Conservation (phyloP, 2,113 vertebrate genomes). For the Delphinus delphis region DNA sequence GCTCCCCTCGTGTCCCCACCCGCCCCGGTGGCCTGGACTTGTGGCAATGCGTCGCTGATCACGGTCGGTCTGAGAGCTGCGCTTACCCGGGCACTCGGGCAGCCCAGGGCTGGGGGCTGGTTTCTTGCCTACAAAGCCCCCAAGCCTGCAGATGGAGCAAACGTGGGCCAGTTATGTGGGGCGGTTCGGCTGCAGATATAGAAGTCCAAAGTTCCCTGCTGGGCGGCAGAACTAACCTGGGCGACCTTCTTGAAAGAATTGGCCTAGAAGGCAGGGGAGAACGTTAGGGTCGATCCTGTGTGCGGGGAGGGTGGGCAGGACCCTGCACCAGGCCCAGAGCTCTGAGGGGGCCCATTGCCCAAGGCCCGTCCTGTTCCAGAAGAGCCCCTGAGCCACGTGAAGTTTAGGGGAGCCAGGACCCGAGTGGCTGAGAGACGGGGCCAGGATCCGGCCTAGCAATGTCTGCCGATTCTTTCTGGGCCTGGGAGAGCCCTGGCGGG, state of each 20-base stretch:
- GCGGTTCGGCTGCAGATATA: background rate
- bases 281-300: background rate
- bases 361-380: background rate
- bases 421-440: background rate
- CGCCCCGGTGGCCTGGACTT: background rate
- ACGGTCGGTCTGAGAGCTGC: background rate
- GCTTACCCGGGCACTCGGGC: fast-evolving
- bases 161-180: background rate
- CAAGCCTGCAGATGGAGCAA: background rate
- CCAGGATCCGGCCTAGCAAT: background rate
- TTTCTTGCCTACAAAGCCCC: background rate
- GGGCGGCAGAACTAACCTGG: background rate
- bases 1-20: fast-evolving
- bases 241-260: background rate
- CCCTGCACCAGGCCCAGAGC: background rate
- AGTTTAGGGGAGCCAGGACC: background rate
- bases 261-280: background rate
- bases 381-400: background rate
- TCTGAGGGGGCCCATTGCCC: background rate
- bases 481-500: background rate
- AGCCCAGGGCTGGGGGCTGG: background rate
- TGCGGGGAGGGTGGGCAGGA: background rate
- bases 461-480: background rate
- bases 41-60: background rate
- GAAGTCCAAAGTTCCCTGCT: background rate